These are phyloP conservation scores for Podarcis siculus DNA, from an alignment of 2,797 vertebrate species.

Conservation along the genomic window DNA sequence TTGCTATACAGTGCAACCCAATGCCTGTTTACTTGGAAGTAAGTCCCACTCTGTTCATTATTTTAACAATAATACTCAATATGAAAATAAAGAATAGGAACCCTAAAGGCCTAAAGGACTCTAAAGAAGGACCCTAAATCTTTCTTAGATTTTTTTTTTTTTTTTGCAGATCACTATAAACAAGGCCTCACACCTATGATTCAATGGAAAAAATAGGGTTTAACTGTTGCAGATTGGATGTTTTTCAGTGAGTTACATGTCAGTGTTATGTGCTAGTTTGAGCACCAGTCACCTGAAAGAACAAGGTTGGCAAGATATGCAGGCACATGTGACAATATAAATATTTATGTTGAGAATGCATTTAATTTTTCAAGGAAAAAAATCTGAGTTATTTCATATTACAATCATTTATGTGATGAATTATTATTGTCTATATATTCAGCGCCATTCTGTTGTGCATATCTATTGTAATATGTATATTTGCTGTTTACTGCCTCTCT, in stretches of 20 bases:
- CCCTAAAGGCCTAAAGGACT: too few relatives aligned
- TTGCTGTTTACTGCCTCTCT: neutral
- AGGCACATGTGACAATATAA: neutral
- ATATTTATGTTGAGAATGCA: slow-evolving; percentile 22
- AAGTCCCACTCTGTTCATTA: too few relatives aligned
- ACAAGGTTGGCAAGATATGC: neutral
- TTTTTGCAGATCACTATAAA: too few relatives aligned
- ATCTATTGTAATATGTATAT: neutral
- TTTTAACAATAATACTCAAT: neutral
- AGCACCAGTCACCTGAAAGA: neutral
- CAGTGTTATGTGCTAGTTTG: neutral
- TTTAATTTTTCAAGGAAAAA: slow-evolving; percentile 26
- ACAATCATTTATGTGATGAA: neutral
- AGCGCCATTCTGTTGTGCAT: neutral
- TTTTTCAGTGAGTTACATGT: neutral
- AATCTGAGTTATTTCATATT: slow-evolving; percentile 19
- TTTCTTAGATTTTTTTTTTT: accelerated
- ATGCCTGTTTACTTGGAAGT: too few relatives aligned
- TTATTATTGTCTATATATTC: neutral
- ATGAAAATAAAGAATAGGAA: neutral
- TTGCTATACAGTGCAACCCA: too few relatives aligned
- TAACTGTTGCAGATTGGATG: neutral
- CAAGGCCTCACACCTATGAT: too few relatives aligned
- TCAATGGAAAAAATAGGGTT: neutral
- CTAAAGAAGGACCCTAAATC: too few relatives aligned